Base-by-base conservation (phyloP, 2,888 invertebrate genomes). In the Chrysina gloriosa region DNA sequence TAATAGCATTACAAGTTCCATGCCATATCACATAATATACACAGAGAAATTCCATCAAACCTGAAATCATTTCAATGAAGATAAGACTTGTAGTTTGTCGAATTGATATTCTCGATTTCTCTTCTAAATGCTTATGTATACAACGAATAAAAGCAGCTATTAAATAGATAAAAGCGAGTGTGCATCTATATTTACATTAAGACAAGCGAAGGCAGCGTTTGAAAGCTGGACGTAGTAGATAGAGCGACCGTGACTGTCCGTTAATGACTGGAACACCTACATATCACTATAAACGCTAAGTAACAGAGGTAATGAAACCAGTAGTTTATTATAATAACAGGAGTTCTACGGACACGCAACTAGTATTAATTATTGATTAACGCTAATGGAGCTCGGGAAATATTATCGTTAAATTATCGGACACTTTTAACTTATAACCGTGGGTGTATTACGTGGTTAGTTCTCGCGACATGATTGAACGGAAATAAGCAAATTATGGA, bases 331-430 rank as follows among this genome's bases (percentile, higher is more conserved):
- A 65, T 58, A 71, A 71, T 65, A 69, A 71, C 72, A 64, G 70
- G 65, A 72, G 65, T 63, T 67, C 56, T 48, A 29, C 54, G 66
- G 31, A 45, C 70, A 73, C 71, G 72, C 71, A 72, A 71, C 58
- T 65, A 47, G 71, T 70, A 73, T 72, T 73, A 73, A 72, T 73
- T 73, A 72, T 73, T 73, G 72, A 73, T 73, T 72, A 73, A 71
- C 68, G 72, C 68, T 72, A 72, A 73, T 71, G 72, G 71, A 70
- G 63, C 61, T 65, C 25, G 69, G 66, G 66, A 66, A 69, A 69
- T 68, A 68, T 66, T 69, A 65, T 71, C 69, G 61, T 69, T 68
- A 58, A 71, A 67, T 71, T 71, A 72, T 70, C 69, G 70, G 63
- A 25, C 42, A 65, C 67, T 29, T 63, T 71, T 67, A 64, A 61